Base-by-base conservation (phyloP, 1,140 invertebrate genomes). In the Magallana angulata region DNA sequence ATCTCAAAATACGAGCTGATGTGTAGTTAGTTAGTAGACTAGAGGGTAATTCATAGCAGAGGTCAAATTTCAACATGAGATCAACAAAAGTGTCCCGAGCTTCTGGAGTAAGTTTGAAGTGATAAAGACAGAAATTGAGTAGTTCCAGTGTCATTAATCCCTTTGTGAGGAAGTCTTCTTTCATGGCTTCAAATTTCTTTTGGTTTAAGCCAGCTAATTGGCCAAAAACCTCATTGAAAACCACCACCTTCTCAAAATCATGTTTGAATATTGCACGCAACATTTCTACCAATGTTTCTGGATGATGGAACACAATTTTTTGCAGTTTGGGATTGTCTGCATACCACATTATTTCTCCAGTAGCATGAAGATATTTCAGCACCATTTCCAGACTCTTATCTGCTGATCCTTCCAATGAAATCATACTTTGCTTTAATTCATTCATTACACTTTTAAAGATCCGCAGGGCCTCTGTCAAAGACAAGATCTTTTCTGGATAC, bases 321-420 rank as follows among this genome's bases (percentile, higher is more conserved):
- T 90, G 83, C 14, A 94, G 89, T 48, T 91, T 90, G 0, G 91
- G 91, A 57, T 94, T 93, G 11, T 94, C 92, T 71, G 91, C 85
- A 85, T 92, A 94, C 93, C 93, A 94, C 7, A 94, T 91, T 30
- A 94, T 94, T 82, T 94, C 93, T 1, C 93, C 93, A 9, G 92
- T 94, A 0, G 90, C 88, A 85, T 94, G 93, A 48, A 94, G 87
- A 85, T 94, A 94, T 56, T 91, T 89, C 24, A 94, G 85, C 1
- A 94, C 91, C 85, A 92, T 91, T 24, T 91, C 89, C 11, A 94
- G 86, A 87, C 92, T 93, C 58, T 85, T 88, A 30, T 92, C 91
- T 11, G 91, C 87, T 2, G 93, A 93, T 1, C 93, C 93, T 24
- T 90, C 86, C 58, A 92, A 83, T 16, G 91, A 90, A 57, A 92